phyloP scores from a whole-genome alignment of 2,113 vertebrate species.

The Corapipo altera region DNA sequence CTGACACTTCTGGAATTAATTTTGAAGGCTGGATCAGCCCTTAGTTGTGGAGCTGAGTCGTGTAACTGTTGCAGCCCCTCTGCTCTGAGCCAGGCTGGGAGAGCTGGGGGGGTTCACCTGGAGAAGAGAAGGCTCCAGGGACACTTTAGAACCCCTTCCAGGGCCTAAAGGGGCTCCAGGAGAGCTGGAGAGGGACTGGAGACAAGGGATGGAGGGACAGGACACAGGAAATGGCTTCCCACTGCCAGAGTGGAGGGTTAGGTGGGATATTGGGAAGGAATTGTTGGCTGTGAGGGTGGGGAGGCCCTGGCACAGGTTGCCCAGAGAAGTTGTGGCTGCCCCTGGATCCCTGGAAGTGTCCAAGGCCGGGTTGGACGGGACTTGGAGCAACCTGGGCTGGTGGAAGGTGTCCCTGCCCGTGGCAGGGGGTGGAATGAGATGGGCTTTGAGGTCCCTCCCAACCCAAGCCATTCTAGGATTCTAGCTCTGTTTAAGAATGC shows the following conservation, averaged over 20 bases:
- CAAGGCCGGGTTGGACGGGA: fast-evolving
- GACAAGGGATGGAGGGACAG: background rate
- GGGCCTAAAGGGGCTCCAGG: background rate
- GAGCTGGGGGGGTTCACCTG: background rate
- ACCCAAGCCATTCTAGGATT: background rate
- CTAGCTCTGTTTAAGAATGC: background rate
- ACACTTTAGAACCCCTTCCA: background rate
- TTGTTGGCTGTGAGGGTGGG: background rate
- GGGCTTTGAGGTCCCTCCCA: background rate
- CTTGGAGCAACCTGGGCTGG: fast-evolving
- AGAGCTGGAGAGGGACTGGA: background rate
- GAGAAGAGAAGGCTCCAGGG: no score
- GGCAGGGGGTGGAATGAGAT: background rate
- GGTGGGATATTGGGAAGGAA: background rate
- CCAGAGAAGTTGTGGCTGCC: background rate
- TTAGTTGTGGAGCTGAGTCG: background rate
- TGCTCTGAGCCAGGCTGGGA: background rate
- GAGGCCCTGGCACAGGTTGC: background rate
- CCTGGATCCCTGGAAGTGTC: background rate
- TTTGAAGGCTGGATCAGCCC: background rate
- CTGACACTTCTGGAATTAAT: background rate
- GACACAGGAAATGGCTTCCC: background rate
- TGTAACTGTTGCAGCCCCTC: background rate
- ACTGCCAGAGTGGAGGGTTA: background rate
- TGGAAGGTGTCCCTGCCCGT: background rate